These are phyloP conservation scores for Anoplopoma fimbria DNA, from an alignment of 2,113 vertebrate genomes.

Conservation along the genomic window DNA sequence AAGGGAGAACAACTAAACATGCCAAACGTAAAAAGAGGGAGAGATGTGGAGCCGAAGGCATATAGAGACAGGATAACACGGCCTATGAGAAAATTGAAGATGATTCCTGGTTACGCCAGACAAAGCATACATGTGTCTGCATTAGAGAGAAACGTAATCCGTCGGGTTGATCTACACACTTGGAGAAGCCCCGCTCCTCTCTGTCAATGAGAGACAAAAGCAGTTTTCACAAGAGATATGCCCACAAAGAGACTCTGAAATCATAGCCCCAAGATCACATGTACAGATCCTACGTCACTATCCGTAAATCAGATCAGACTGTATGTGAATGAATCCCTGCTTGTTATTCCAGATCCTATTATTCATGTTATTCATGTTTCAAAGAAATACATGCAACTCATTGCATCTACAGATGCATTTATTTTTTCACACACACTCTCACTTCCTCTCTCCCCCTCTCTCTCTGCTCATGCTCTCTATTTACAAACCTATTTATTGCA, in stretches of 20 bases:
- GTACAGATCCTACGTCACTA: background rate
- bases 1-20: slow-evolving; percentile 27
- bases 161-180: background rate
- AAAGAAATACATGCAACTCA: background rate
- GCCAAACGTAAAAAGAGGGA: background rate
- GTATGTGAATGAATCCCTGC: slow-evolving; percentile 2
- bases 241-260: slow-evolving; percentile 48
- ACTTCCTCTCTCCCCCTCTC: background rate
- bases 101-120: slow-evolving; percentile 26
- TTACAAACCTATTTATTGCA: slow-evolving; percentile 55
- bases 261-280: slow-evolving; percentile 22
- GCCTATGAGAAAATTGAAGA: slow-evolving; percentile 34
- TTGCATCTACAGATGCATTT: no score
- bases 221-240: background rate
- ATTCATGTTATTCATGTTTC: background rate
- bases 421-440: slow-evolving; percentile 4
- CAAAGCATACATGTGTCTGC: slow-evolving; percentile 29
- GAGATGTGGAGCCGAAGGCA: background rate
- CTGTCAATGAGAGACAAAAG: slow-evolving; percentile 34
- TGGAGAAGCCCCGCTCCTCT: background rate
- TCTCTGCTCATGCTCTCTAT: slow-evolving; percentile 20
- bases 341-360: slow-evolving; percentile 11
- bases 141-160: slow-evolving; percentile 17
- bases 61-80: slow-evolving; percentile 2
- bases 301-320: slow-evolving; percentile 12